Evolutionary conservation across 2,113 vertebrate species (phyloP).

Genomic region (Chaenogobius annularis): DNA sequence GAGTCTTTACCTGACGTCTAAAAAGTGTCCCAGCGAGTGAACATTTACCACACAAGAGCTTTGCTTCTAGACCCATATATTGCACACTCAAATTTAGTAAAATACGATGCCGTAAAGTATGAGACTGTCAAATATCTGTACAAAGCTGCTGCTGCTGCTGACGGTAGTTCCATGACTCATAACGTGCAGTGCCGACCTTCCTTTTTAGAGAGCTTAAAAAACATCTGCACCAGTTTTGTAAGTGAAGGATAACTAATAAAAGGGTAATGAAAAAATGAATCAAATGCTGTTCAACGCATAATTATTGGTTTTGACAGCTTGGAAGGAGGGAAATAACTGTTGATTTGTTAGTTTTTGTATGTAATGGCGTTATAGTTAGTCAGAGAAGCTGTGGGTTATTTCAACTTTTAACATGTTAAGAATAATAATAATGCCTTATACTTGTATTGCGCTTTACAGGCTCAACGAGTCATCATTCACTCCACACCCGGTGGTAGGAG

Average conservation of each 20-base stretch:
- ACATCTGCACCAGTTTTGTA: not conserved
- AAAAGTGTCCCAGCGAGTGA: not conserved
- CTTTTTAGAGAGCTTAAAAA: not conserved
- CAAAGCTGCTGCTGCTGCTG: not conserved
- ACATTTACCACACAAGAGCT: constrained; percentile 3
- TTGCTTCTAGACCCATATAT: not conserved
- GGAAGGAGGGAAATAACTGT: too few species aligned
- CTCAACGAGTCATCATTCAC: too few species aligned
- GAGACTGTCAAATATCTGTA: not conserved
- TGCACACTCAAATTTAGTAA: not conserved
- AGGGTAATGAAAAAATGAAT: not conserved
- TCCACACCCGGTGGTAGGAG: too few species aligned
- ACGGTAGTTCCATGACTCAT: constrained; percentile 4
- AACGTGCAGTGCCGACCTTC: not conserved
- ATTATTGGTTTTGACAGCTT: not conserved
- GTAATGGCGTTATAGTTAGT: not conserved
- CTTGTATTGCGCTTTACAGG: too few species aligned
- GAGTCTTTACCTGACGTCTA: constrained; percentile 8
- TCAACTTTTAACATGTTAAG: not conserved
- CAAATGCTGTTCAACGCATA: not conserved
- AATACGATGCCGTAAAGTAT: not conserved
- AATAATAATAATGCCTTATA: not conserved
- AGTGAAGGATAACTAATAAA: not conserved
- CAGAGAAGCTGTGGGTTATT: not conserved
- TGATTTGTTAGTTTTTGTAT: not conserved